Conservation (phyloP, 2,888 invertebrate species). For the Drosophila ezoana region DNA sequence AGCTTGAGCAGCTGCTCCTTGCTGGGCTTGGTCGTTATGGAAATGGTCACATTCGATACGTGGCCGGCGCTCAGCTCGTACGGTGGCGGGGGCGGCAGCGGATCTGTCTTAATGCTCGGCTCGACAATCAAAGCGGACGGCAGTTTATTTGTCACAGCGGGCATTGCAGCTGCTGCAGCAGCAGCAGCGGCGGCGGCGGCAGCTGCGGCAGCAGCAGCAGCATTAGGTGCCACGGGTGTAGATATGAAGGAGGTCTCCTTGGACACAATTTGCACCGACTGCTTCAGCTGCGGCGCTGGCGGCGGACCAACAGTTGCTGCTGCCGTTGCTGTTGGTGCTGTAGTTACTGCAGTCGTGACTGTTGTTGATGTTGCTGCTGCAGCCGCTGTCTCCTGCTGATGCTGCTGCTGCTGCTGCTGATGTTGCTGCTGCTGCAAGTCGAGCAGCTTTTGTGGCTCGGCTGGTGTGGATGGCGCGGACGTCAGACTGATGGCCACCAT, state of each 20-base stretch:
- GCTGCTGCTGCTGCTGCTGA: neutral
- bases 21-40: constrained; percentile 70
- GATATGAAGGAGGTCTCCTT: constrained; percentile 87
- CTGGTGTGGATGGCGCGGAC: constrained; percentile 17
- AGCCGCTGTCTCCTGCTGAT: neutral
- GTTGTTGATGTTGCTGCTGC: neutral
- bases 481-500: constrained; percentile 50
- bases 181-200: constrained; percentile 1
- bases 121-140: constrained; percentile 35
- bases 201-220: neutral
- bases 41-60: constrained; percentile 70
- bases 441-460: constrained; percentile 23
- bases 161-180: constrained; percentile 14
- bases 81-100: constrained; percentile 49
- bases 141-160: constrained; percentile 43
- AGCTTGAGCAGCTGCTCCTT: constrained; percentile 45
- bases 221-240: constrained; percentile 71
- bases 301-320: neutral
- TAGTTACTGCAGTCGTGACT: neutral
- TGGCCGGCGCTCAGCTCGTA: constrained; percentile 55
- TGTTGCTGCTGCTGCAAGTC: constrained; percentile 14
- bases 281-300: constrained; percentile 49
- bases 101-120: constrained; percentile 33
- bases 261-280: constrained; percentile 84
- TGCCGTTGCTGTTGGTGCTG: constrained; percentile 3